These are phyloP conservation scores for Tribolium castaneum DNA, from an alignment of 1,140 invertebrate species.

Conservation along the genomic window DNA sequence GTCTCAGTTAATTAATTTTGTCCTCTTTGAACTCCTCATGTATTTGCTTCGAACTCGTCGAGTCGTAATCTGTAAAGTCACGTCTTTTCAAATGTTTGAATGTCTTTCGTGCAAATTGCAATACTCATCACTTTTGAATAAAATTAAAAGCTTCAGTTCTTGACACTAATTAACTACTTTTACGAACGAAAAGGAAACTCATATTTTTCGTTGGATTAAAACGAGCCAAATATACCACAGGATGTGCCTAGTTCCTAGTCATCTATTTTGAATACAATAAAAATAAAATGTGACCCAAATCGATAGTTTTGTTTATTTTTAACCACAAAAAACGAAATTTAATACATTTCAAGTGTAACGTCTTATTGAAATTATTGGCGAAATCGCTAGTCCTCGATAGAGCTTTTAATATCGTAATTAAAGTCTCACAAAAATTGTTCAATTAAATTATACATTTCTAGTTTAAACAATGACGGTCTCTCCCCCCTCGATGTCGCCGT, in stretches of 20 bases:
- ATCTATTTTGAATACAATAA: neutral
- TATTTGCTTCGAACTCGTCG: neutral
- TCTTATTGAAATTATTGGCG: too few relatives aligned
- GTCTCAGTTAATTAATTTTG: neutral
- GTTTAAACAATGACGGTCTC: conserved; percentile 88
- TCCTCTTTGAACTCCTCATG: neutral
- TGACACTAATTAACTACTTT: neutral
- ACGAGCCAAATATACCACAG: neutral
- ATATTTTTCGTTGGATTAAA: too few relatives aligned
- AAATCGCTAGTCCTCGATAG: too few relatives aligned
- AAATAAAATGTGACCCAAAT: conserved; percentile 1
- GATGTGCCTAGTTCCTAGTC: neutral
- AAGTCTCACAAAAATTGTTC: too few relatives aligned
- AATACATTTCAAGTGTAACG: neutral
- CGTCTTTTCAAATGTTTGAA: neutral
- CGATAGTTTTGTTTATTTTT: neutral
- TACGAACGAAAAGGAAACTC: neutral
- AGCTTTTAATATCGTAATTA: neutral
- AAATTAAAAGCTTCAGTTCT: neutral
- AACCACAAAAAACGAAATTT: neutral
- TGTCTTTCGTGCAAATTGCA: neutral
- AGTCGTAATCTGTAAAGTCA: neutral
- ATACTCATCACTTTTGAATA: neutral
- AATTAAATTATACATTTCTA: conserved; percentile 60
- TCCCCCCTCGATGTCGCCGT: conserved; percentile 92